These are phyloP conservation scores for Rhorus exstirpatorius DNA, from an alignment of 2,888 invertebrate species.

Conservation along the genomic window DNA sequence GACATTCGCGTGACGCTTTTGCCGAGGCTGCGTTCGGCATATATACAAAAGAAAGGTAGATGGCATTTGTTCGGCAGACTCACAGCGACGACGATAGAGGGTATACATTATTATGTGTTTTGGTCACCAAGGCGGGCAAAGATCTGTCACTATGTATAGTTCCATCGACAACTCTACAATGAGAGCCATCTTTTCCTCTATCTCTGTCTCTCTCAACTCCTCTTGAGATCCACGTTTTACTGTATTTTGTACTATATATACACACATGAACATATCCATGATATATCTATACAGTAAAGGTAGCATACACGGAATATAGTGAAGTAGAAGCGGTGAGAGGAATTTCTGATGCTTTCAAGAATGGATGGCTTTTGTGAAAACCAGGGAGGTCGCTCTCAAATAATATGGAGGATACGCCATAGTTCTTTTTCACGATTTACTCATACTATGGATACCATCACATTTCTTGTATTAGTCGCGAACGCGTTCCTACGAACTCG, in stretches of 20 bases:
- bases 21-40: conserved; percentile 8
- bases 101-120: neutral
- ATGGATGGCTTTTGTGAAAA: conserved; percentile 53
- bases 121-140: conserved; percentile 41
- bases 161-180: conserved; percentile 50
- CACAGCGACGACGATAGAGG: conserved; percentile 21
- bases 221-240: conserved; percentile 47
- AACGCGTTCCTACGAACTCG: conserved; percentile 7
- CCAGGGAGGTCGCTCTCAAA: conserved; percentile 11
- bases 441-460: neutral
- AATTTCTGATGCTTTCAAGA: conserved; percentile 63
- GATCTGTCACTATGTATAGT: conserved; percentile 41
- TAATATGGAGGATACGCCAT: conserved; percentile 38
- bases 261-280: conserved; percentile 1
- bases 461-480: conserved; percentile 43
- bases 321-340: conserved; percentile 43
- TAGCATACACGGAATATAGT: conserved; percentile 17
- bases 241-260: conserved; percentile 45
- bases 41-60: conserved; percentile 28
- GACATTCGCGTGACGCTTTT: conserved; percentile 51
- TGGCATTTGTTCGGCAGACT: conserved; percentile 31
- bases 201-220: conserved; percentile 24
- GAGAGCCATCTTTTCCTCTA: conserved; percentile 12
- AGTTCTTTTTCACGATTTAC: conserved; percentile 39
- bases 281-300: neutral